Percentiles rank a stretch among this genome's conserved stretches.
These are phyloP conservation scores for Brachyalestes nurse DNA, from an alignment of 2,797 vertebrate genomes.

Conservation along the genomic window DNA sequence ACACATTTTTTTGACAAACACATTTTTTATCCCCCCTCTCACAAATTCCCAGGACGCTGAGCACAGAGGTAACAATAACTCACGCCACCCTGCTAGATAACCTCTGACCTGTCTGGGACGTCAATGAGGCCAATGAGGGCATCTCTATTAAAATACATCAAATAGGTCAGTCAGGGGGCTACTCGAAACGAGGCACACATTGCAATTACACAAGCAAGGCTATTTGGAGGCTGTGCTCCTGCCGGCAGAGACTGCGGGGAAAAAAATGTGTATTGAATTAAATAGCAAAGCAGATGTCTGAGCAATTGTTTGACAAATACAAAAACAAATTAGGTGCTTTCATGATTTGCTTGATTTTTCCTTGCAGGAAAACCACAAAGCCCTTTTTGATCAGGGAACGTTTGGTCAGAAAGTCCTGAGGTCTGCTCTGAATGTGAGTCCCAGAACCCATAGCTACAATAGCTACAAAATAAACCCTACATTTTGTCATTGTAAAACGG, in stretches of 20 bases:
- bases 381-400: background rate
- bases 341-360: constrained; percentile 2
- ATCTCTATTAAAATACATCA: constrained; percentile 43
- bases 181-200: constrained; percentile 39
- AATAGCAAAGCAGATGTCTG: constrained; percentile 8
- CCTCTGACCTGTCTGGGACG: constrained; percentile 30
- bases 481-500: too few relatives aligned
- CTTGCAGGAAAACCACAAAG: background rate
- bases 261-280: background rate
- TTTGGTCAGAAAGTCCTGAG: background rate
- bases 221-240: constrained; percentile 30
- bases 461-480: background rate
- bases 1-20: constrained; percentile 18
- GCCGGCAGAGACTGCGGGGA: constrained; percentile 5
- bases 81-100: constrained; percentile 20
- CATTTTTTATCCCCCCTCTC: constrained; percentile 27
- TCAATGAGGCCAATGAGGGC: constrained; percentile 37
- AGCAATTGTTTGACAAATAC: constrained; percentile 4
- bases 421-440: background rate
- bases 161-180: constrained; percentile 30
- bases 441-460: too few relatives aligned
- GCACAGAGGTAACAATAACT: constrained; percentile 42
- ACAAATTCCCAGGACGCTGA: constrained; percentile 35
- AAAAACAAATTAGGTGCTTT: constrained; percentile 5
- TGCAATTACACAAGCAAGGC: constrained; percentile 40